Evolutionary conservation across 2,888 invertebrate genomes (phyloP).

Genomic region (Melanargia galathea): DNA sequence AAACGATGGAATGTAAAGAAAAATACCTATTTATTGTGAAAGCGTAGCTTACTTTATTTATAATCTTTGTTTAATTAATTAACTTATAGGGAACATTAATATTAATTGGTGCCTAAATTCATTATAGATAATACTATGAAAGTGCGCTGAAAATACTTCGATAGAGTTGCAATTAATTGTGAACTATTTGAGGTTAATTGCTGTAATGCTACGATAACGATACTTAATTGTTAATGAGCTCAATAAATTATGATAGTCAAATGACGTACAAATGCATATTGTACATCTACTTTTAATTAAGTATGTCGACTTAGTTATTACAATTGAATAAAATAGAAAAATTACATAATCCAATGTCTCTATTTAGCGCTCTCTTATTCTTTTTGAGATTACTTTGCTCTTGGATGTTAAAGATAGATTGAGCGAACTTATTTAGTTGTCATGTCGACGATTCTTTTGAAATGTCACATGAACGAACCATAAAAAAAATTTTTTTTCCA

Average conservation of each 20-base stretch:
- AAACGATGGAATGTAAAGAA: no score
- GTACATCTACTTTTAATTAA: neutral
- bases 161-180: conserved; percentile 13
- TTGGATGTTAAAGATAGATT: no score
- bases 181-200: conserved; percentile 26
- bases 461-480: no score
- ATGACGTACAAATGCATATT: neutral
- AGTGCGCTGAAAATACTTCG: conserved; percentile 9
- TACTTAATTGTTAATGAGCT: conserved; percentile 14
- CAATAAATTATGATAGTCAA: conserved; percentile 16
- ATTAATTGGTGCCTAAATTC: neutral
- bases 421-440: no score
- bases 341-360: no score
- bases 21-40: no score
- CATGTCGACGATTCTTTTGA: no score
- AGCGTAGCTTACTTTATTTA: neutral
- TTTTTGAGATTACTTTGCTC: no score
- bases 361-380: no score
- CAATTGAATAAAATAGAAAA: no score
- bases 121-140: neutral
- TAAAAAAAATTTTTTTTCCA: no score
- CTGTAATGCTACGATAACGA: conserved; percentile 16
- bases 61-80: neutral
- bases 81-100: neutral
- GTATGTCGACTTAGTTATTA: neutral